Evolutionary conservation across 2,797 vertebrate genomes (phyloP), one percentile per base, ranked within the genome.

Genomic region (Taenioides sp.): DNA sequence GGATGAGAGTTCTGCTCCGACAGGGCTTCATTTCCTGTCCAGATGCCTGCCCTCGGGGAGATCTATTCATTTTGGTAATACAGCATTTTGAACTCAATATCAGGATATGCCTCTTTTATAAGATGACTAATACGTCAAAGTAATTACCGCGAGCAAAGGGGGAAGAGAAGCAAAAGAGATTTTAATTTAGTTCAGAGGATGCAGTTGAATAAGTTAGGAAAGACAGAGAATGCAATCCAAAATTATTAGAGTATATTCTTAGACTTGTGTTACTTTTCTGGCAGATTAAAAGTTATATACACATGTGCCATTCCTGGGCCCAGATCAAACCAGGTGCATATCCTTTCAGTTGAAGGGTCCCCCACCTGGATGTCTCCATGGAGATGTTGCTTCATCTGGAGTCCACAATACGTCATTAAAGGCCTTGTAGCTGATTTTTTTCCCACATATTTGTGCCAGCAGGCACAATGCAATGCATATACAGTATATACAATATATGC

Each of bases 61-160:
- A 72, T 62, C 67, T 63, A 86, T 86, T 87, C 80, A 87, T 87
- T 87, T 81, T 55, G 40, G 67, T 83, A 55, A 77, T 72, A 72
- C 73, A 79, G 80, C 70, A 72, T 76, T 76, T 73, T 71, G 67
- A 71, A 72, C 65, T 78, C 66, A 81, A 82, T 69, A 23, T 55
- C 70, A 66, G 71, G 76, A 83, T 79, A 69, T 70, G 64, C 65
- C 76, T 60, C 61, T 76, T 82, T 78, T 75, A 78, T 65, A 67
- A 57, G 75, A 76, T 50, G 72, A 81, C 54, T 67, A 80, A 58
- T 68, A 17, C 67, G 54, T 31, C 57, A 65, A 74, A 72, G 69
- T 65, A 71, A 78, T 72, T 80, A 86, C 85, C 57, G 79, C 71
- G 72, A 49, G 71, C 25, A 77, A 67, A 22, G 49, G 58, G 25